Conservation (phyloP, 2,888 invertebrate species). For the Torymus tubicola region DNA sequence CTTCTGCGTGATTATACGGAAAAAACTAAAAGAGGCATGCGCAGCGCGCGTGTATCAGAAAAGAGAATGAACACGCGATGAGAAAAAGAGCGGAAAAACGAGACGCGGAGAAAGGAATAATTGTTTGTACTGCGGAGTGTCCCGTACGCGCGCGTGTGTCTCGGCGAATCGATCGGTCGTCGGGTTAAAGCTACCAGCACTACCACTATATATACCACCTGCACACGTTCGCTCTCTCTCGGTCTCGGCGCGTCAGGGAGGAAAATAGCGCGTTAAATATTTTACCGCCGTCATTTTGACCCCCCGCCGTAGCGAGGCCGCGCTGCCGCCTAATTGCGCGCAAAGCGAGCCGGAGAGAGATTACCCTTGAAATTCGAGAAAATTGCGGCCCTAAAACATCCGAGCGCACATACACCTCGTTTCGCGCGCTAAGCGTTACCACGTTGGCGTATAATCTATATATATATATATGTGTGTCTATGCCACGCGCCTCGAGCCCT, state of each 20-base stretch:
- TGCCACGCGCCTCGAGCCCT: background rate
- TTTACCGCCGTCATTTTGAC: slow-evolving; percentile 48
- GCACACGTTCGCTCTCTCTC: too few species aligned
- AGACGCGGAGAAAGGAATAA: background rate
- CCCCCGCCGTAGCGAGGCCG: background rate
- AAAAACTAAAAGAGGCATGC: too few species aligned
- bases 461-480: background rate
- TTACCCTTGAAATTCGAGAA: slow-evolving; percentile 57
- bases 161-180: slow-evolving; percentile 32
- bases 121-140: slow-evolving; percentile 35
- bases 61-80: too few species aligned
- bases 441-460: background rate
- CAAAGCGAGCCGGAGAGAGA: slow-evolving; percentile 52
- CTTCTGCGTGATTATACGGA: too few species aligned
- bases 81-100: background rate
- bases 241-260: slow-evolving; percentile 15
- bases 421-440: slow-evolving; percentile 19
- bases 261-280: slow-evolving; percentile 54
- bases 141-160: slow-evolving; percentile 2
- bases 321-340: slow-evolving; percentile 49
- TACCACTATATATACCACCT: too few species aligned
- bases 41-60: too few species aligned
- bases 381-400: slow-evolving; percentile 47
- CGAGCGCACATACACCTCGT: background rate
- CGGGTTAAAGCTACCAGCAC: too few species aligned